Percentiles rank a stretch among this genome's conserved stretches.
Evolutionary conservation across 2,113 vertebrate species (phyloP).

Genomic region (Trochalopteron elliotii): DNA sequence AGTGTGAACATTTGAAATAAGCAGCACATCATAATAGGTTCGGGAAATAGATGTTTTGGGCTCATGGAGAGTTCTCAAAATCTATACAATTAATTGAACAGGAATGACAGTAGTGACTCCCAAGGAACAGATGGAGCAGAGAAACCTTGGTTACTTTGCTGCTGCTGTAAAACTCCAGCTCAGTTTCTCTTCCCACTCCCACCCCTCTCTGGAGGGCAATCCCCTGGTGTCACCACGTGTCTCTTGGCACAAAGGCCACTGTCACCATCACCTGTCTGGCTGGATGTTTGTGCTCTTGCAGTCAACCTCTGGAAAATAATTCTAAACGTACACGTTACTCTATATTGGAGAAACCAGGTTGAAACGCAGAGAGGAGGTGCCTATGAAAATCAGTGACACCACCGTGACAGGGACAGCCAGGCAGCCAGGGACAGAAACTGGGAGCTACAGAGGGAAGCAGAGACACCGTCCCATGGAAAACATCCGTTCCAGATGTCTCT

Average conservation of each 20-base stretch:
- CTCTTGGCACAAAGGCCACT: neutral
- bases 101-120: neutral
- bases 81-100: neutral
- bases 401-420: too few relatives aligned
- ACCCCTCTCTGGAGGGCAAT: neutral
- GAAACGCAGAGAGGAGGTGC: too few relatives aligned
- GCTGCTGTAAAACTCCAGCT: neutral
- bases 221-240: neutral
- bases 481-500: neutral
- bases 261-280: rapidly evolving
- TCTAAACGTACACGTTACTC: too few relatives aligned
- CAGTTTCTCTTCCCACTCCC: neutral
- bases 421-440: too few relatives aligned
- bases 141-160: neutral
- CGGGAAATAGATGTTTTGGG: neutral
- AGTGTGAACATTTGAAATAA: neutral
- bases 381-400: too few relatives aligned
- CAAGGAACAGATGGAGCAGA: neutral
- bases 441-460: neutral
- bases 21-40: neutral
- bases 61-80: neutral
- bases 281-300: neutral
- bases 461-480: neutral
- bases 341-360: too few relatives aligned
- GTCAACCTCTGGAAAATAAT: neutral